Base-by-base conservation (phyloP, 2,797 vertebrate species). In the Salmo trutta region DNA sequence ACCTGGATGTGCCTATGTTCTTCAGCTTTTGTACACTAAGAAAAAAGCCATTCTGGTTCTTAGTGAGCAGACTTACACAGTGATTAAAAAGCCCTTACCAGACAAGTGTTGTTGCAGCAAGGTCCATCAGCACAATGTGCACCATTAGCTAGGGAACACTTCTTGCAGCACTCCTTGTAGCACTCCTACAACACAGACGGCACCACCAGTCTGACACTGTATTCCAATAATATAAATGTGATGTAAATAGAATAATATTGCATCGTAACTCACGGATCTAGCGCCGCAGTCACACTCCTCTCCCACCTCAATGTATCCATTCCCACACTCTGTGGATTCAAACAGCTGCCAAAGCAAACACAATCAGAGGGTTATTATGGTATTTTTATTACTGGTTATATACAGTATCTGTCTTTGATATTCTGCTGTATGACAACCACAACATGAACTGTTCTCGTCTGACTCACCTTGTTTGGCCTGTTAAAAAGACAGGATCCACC, bases 401-500 rank as follows among this genome's bases (percentile, higher is more conserved):
- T 47, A 47, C 41, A 12, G 10, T 47, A 47, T 47, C 0, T 47
- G 10, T 47, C 36, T 17, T 7, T 15, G 36, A 21, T 41, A 10
- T 19, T n/a, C 68, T 17, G 72, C 31, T 29, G 24, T 67, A 33
- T 8, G 36, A 41, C 16, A 47, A 19, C 31, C 33, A 36, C 16
- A 69, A 33, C 8, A 4, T 54, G 17, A 6, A 41, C 33, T 6
- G 4, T 70, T 12, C 36, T 21, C 15, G 4, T 47, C 1, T 4
- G 17, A n/a, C 88, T 88, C 80, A 99, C 98, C 97, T 99, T 99
- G 81, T 91, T 98, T 36, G 98, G 98, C 82, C 95, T 96, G 88
- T 99, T 99, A 81, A 99, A 99, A 83, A 99, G 95, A 88, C 98
- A 99, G 4, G 97, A 96, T 85, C 98, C 98, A 67, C 97, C 96